phyloP scores from a whole-genome alignment of 23 tunicate species.

The Styela clava region DNA sequence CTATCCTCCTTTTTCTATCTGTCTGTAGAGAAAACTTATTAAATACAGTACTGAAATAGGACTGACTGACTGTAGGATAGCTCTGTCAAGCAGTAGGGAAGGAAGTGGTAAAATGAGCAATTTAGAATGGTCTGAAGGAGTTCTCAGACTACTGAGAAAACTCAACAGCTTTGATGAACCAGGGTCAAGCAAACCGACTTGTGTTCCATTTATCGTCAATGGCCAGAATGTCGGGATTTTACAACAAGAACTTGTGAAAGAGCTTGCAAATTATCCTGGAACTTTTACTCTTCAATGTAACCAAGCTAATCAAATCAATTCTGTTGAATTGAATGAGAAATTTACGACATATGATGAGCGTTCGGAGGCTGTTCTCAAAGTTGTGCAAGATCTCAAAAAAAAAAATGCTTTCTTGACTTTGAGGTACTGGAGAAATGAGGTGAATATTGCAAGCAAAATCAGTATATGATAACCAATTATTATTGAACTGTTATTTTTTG shows the following conservation, averaged over 20 bases:
- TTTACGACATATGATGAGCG: constrained; percentile 35
- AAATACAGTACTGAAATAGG: no score
- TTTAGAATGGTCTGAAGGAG: neutral
- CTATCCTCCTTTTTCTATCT: no score
- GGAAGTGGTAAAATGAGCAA: neutral
- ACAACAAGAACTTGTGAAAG: neutral
- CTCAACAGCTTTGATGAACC: constrained; percentile 8
- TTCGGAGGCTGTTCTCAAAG: constrained; percentile 39
- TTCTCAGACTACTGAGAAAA: neutral
- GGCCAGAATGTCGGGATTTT: constrained; percentile 23
- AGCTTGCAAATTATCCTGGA: constrained; percentile 39
- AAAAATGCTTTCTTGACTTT: constrained; percentile 37
- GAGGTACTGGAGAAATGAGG: constrained; percentile 72
- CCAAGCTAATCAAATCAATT: neutral
- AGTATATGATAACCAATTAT: no score
- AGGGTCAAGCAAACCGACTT: neutral
- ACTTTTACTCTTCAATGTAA: constrained; percentile 18
- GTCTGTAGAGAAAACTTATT: no score
- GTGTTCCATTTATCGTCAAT: constrained; percentile 29
- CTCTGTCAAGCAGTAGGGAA: no score
- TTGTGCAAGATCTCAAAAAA: constrained; percentile 29
- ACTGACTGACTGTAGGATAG: no score
- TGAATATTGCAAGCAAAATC: neutral
- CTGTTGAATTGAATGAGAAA: constrained; percentile 10
- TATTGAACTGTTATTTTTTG: no score